Percentiles rank a stretch among this genome's conserved stretches.
Evolutionary conservation across 2,888 invertebrate genomes (phyloP).

Genomic region (Busseola fusca): DNA sequence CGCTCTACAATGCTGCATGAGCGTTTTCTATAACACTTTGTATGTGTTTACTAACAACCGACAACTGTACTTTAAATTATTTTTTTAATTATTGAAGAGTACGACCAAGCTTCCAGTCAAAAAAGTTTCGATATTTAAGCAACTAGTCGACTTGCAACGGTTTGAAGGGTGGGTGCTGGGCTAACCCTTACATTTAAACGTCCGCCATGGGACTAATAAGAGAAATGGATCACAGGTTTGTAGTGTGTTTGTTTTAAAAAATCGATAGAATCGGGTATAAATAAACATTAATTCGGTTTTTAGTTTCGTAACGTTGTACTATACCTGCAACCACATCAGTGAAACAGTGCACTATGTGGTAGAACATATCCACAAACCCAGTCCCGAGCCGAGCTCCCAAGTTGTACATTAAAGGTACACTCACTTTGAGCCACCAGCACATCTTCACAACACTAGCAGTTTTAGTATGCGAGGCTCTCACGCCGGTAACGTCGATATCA

Average conservation of each 20-base stretch:
- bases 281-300: neutral
- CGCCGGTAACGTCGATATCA: conserved; percentile 21
- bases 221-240: neutral
- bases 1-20: neutral
- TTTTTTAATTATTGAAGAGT: neutral
- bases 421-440: conserved; percentile 86
- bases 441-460: conserved; percentile 64
- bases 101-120: neutral
- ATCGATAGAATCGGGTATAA: neutral
- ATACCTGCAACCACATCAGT: conserved; percentile 81
- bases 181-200: neutral
- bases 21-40: neutral
- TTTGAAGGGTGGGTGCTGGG: neutral
- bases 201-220: neutral
- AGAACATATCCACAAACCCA: conserved; percentile 73
- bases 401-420: conserved; percentile 79
- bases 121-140: too few species aligned
- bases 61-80: neutral
- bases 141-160: neutral
- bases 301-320: conserved; percentile 7
- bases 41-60: neutral
- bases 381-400: conserved; percentile 74
- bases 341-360: conserved; percentile 73
- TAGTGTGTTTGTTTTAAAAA: neutral
- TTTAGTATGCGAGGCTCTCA: conserved; percentile 4